phyloP scores from a whole-genome alignment of 2,113 vertebrate species.

The Etheostoma spectabile region DNA sequence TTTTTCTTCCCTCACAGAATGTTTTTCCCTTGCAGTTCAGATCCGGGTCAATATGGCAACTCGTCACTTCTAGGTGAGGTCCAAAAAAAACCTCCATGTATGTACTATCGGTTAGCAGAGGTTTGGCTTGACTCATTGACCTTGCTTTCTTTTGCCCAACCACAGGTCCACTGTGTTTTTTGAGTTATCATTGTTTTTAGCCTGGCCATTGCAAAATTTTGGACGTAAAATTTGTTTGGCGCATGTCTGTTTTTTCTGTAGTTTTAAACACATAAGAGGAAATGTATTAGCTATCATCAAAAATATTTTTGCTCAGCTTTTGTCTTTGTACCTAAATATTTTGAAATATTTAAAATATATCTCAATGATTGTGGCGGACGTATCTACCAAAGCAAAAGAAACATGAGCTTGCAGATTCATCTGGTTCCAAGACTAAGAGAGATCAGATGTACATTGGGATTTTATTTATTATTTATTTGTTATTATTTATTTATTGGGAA shows the following conservation, averaged over 20 bases:
- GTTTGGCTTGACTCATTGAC: neutral
- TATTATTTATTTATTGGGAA: neutral
- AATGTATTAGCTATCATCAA: too few relatives aligned
- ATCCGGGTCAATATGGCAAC: neutral
- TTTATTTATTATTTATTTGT: neutral
- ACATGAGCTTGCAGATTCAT: too few relatives aligned
- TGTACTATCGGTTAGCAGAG: neutral
- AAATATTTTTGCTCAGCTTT: too few relatives aligned
- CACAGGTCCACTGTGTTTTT: neutral
- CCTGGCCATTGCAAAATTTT: too few relatives aligned
- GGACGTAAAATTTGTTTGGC: too few relatives aligned
- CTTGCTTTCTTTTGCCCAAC: too few relatives aligned
- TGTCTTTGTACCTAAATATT: too few relatives aligned
- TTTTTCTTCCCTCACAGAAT: neutral
- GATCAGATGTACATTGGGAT: neutral
- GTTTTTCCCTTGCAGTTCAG: neutral
- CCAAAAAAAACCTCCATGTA: neutral
- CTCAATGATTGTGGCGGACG: too few relatives aligned
- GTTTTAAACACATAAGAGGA: neutral
- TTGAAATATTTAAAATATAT: too few relatives aligned
- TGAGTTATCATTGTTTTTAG: too few relatives aligned
- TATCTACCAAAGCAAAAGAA: too few relatives aligned
- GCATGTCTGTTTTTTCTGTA: neutral
- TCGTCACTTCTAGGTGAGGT: neutral
- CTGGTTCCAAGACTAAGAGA: neutral